Conservation (phyloP, 2,113 vertebrate species). For the Geococcyx californianus region DNA sequence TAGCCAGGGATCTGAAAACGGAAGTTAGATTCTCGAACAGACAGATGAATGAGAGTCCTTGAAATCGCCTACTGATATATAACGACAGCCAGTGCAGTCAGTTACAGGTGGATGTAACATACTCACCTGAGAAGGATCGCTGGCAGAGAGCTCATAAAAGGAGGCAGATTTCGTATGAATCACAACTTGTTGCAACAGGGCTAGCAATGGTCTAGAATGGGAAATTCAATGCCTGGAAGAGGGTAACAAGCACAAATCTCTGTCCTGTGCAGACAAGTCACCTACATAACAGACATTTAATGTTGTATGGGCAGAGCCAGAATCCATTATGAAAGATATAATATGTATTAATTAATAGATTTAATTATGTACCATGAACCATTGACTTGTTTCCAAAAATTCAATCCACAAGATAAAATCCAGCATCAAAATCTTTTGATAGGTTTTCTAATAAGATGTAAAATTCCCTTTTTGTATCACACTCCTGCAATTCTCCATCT, state of each 20-base stretch:
- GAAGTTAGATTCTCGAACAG: neutral
- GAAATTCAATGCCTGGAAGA: neutral
- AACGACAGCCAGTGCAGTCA: neutral
- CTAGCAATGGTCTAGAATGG: neutral
- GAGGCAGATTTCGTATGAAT: fast-evolving
- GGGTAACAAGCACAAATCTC: neutral
- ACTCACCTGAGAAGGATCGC: neutral
- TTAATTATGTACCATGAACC: neutral
- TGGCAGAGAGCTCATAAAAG: neutral
- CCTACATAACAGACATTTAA: neutral
- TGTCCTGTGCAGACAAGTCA: neutral
- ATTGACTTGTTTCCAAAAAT: neutral
- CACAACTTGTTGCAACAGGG: neutral
- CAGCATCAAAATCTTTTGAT: neutral
- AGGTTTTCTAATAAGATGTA: neutral
- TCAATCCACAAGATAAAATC: neutral
- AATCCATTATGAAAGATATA: neutral
- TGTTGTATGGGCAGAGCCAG: neutral
- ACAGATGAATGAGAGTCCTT: neutral
- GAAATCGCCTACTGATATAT: neutral
- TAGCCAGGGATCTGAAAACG: neutral
- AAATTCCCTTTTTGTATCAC: neutral
- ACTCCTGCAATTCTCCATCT: neutral
- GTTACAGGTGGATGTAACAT: fast-evolving
- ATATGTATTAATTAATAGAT: neutral